Base-by-base conservation (phyloP, 35 echinoderm and acorn worm genomes). In the Amphiura filiformis region DNA sequence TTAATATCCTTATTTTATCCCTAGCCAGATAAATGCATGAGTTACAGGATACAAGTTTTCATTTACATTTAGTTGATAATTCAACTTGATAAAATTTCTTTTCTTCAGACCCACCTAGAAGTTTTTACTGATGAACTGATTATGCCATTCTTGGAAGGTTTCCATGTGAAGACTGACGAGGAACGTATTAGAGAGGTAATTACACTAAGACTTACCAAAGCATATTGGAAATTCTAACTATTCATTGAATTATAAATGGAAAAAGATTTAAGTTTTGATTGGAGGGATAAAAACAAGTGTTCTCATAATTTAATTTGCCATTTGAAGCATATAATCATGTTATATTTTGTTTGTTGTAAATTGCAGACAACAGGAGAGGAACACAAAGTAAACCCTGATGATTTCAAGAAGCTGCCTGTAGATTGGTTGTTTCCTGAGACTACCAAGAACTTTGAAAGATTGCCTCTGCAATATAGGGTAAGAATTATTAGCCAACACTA, bases 401-500 rank as follows among this genome's bases (percentile, higher is more conserved):
- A 94, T n/a, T 92, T 98, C 37, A 92, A 89, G 65, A 70, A 70
- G 2, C 28, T 70, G 17, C 81, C 92, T 41, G 89, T 98, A 1
- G 96, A 98, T 20, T 98, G 96, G 96, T 38, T 98, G n/a, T 98
- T 98, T 76, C 96, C 96, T 78, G 96, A 98, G 56, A 98, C 86
- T 15, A 98, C 96, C 87, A 98, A 98, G 77, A 98, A 98, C 81
- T 98, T 98, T 94, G 96, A 98, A 39, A 83, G 96, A 49, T 87
- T 98, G 47, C 93, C 93, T 36, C 87, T 98, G 20, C 96, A 94
- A 76, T 98, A 98, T 44, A 91, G 89, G 93, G 96, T 98, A 91
- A 90, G 78, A 28, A 31, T 1, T n/a, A n/a, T n/a, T n/a, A n/a
- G n/a, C n/a, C n/a, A n/a, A n/a, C n/a, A n/a, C n/a, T 64, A 35